These are phyloP conservation scores for Leucophenga montana DNA, from an alignment of 2,888 invertebrate genomes.

Conservation along the genomic window DNA sequence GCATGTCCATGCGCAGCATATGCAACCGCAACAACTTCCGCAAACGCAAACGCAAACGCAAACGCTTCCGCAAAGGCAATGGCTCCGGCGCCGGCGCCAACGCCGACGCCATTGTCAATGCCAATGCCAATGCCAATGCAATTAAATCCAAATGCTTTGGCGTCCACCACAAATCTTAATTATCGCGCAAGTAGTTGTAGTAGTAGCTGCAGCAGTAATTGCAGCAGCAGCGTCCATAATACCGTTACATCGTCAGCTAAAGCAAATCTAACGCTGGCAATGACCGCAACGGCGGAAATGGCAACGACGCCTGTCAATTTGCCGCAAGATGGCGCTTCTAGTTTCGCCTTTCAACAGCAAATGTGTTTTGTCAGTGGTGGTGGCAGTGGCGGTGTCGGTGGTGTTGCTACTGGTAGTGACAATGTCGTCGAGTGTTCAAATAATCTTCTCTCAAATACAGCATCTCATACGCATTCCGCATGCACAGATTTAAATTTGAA, in stretches of 20 bases:
- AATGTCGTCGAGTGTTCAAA: conserved; percentile 59
- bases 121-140: too few species aligned
- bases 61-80: too few species aligned
- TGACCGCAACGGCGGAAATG: conserved; percentile 30
- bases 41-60: too few species aligned
- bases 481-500: conserved; percentile 65
- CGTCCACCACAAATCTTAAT: too few species aligned
- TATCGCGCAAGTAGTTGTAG: not conserved
- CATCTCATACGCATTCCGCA: conserved; percentile 59
- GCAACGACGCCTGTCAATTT: conserved; percentile 57
- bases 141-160: too few species aligned
- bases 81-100: too few species aligned
- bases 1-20: too few species aligned
- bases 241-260: not conserved
- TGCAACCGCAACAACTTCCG: too few species aligned
- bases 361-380: not conserved
- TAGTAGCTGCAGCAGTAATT: not conserved
- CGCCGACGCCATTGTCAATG: too few species aligned
- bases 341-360: conserved; percentile 46
- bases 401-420: conserved; percentile 36
- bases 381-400: conserved; percentile 40
- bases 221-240: not conserved
- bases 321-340: conserved; percentile 50
- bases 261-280: conserved; percentile 7
- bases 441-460: conserved; percentile 49